Conservation (phyloP, 2,797 vertebrate species). For the Okamejei kenojei region DNA sequence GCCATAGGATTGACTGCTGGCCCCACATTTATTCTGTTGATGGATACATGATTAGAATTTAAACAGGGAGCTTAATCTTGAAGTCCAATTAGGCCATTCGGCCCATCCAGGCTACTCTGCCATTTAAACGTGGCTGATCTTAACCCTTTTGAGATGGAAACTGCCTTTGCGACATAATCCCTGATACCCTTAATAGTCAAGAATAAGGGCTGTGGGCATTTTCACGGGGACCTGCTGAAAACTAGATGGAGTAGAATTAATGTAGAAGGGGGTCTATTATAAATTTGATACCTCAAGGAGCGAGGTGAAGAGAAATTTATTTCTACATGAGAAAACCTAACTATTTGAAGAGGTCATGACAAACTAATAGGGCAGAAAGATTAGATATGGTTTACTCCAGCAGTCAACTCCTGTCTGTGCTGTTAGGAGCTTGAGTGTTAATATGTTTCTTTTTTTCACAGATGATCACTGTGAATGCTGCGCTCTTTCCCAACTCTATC, state of each 20-base stretch:
- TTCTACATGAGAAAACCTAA: background rate
- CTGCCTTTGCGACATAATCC: too few species aligned
- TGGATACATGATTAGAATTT: background rate
- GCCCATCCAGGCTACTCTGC: too few species aligned
- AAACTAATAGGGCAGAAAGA: background rate
- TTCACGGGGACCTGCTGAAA: background rate
- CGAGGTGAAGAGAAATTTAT: background rate
- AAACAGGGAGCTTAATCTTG: background rate
- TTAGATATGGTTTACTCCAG: background rate
- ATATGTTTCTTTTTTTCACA: constrained; percentile 49
- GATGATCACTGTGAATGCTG: constrained; percentile 98
- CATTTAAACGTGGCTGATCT: too few species aligned
- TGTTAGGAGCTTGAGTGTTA: background rate
- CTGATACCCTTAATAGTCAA: too few species aligned
- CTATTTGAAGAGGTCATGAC: background rate
- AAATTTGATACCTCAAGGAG: background rate
- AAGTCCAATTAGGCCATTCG: too few species aligned
- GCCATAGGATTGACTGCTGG: background rate
- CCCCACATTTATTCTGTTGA: background rate
- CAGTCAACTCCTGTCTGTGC: background rate
- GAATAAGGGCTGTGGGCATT: background rate
- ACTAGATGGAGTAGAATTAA: background rate
- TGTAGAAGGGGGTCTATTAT: background rate
- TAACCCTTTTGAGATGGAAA: too few species aligned
- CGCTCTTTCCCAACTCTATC: constrained; percentile 90